Evolutionary conservation across 2,797 vertebrate species (phyloP), one percentile per base, ranked within the genome.

Genomic region (Sebastes kiyomatsui): DNA sequence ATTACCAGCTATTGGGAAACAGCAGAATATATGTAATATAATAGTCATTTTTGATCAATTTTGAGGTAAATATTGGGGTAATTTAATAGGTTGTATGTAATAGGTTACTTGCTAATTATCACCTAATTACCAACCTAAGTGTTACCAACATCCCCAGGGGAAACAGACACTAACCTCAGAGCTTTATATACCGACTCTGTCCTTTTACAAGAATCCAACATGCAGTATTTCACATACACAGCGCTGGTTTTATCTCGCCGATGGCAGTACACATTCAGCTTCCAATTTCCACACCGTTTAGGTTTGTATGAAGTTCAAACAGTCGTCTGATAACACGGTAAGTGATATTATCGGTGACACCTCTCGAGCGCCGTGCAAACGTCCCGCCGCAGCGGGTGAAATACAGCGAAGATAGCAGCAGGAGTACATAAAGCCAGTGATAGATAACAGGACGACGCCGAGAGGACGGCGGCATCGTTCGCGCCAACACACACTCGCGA

Each of bases 381-480:
- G 69, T 75, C 75, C 66, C 18, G 11, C 65, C 12, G 7, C 32
- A n/a, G 65, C n/a, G 76, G 56, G 54, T 70, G 62, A 85, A 82
- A 85, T 1, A 71, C 82, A 73, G 60, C 27, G 67, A 55, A 83
- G 75, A 90, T 72, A 80, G 71, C 11, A 4, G 84, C 56, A 22
- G 46, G 69, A 58, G 54, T 56, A 49, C 80, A 52, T 73, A 52
- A 62, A 81, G 80, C 76, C 28, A 5, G 22, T 90, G 88, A 93
- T 81, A 88, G 87, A 92, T 90, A 79, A 84, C 82, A 30, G 79
- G 83, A 84, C 83, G 62, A 55, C 52, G 8, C 7, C 1, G 25
- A 80, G 69, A 80, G 18, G 90, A 88, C 49, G 49, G 84, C 81
- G 32, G 87, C 81, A 88, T 89, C 81, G 86, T 86, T 91, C 90